phyloP scores from a whole-genome alignment of 2,113 vertebrate species.

The Australoheros scitulus region DNA sequence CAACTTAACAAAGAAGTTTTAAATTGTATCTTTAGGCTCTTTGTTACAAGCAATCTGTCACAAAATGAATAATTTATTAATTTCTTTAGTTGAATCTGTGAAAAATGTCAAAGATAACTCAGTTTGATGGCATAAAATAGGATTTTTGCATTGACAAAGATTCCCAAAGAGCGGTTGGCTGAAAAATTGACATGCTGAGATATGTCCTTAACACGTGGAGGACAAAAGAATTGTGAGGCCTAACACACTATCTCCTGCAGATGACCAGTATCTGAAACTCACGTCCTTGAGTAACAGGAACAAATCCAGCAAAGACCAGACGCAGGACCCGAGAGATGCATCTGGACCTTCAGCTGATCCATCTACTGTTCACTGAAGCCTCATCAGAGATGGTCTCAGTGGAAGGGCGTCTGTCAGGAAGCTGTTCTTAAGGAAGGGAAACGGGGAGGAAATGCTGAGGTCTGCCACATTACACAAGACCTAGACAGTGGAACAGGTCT shows the following conservation, averaged over 20 bases:
- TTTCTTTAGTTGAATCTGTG: too few species aligned
- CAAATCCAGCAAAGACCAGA: not conserved
- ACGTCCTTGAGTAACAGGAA: not conserved
- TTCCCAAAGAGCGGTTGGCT: too few species aligned
- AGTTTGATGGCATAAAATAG: not conserved
- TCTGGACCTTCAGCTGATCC: not conserved
- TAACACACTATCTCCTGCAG: too few species aligned
- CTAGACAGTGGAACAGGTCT: not conserved
- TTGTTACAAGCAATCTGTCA: not conserved
- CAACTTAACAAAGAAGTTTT: not conserved
- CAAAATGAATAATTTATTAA: too few species aligned
- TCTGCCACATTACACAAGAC: accelerated
- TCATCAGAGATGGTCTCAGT: not conserved
- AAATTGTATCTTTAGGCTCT: not conserved
- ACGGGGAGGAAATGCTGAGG: not conserved
- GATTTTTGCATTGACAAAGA: not conserved
- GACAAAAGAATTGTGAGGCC: too few species aligned
- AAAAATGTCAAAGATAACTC: not conserved
- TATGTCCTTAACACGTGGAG: too few species aligned
- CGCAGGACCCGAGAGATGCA: not conserved
- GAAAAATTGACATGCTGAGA: not conserved
- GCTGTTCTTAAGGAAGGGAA: not conserved
- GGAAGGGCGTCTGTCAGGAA: not conserved
- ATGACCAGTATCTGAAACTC: too few species aligned
- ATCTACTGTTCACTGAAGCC: not conserved